phyloP scores from a whole-genome alignment of 2,113 vertebrate species.

The Boulengeromyrus knoepffleri region DNA sequence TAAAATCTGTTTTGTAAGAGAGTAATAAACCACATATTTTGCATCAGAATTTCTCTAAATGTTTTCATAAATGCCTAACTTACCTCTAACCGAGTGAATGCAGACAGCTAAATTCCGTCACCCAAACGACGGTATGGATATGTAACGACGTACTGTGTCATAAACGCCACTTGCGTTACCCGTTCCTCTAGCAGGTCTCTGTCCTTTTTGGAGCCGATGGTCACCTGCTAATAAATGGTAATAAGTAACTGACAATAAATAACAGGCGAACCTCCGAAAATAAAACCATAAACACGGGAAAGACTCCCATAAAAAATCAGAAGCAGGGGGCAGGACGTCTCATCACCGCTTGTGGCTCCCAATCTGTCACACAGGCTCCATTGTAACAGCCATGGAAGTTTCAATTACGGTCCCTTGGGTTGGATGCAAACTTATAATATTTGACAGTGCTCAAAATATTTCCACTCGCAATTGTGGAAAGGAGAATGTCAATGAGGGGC shows the following conservation, averaged over 20 bases:
- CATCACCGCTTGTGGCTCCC: constrained; percentile 6
- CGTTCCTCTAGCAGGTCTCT: not conserved
- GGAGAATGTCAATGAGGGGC: not conserved
- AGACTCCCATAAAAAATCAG: constrained; percentile 8
- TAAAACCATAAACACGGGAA: not conserved
- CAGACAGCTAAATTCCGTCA: not conserved
- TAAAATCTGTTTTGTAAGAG: not conserved
- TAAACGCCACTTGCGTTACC: not conserved
- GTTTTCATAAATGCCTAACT: not conserved
- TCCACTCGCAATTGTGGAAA: not conserved
- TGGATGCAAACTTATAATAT: constrained; percentile 22
- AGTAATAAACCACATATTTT: not conserved
- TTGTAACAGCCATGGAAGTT: constrained; percentile 25
- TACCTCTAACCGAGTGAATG: not conserved
- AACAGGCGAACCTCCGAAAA: not conserved
- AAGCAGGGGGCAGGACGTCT: not conserved
- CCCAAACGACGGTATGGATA: not conserved
- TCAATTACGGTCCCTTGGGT: constrained; percentile 28
- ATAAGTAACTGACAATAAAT: not conserved
- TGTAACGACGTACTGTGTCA: not conserved
- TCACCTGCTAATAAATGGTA: not conserved
- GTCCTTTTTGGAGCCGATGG: not conserved
- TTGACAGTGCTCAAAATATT: not conserved
- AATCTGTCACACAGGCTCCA: constrained; percentile 25
- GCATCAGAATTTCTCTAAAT: not conserved